phyloP scores from a whole-genome alignment of 2,797 vertebrate genomes.

The Xiphorhynchus erythropygius region DNA sequence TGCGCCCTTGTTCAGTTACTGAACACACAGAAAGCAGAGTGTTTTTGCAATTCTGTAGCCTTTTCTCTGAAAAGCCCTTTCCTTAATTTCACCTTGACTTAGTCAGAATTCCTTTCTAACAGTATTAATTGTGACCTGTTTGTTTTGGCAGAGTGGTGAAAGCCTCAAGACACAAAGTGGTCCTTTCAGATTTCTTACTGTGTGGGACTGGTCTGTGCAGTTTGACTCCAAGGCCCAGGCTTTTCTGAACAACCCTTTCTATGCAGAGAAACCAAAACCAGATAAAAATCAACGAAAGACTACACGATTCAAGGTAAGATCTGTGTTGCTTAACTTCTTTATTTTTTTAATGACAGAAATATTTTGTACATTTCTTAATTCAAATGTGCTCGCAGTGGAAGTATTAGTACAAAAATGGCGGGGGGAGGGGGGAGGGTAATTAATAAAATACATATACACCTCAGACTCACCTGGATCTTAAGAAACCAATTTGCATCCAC shows the following conservation, averaged over 20 bases:
- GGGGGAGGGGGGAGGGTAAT: neutral
- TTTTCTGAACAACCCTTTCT: constrained; percentile 86
- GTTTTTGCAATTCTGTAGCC: neutral
- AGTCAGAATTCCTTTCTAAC: neutral
- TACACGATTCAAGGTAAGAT: constrained; percentile 80
- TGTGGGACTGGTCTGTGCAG: constrained; percentile 91
- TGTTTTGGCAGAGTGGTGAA: constrained; percentile 82
- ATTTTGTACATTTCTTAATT: neutral
- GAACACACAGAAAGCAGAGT: neutral
- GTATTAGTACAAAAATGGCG: neutral
- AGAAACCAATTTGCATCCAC: neutral
- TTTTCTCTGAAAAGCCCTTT: neutral
- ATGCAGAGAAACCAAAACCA: constrained; percentile 81
- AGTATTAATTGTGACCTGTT: constrained; percentile 38
- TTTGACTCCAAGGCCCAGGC: constrained; percentile 85
- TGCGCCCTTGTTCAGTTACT: neutral
- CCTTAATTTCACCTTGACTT: constrained; percentile 5
- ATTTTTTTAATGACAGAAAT: neutral
- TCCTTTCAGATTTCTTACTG: constrained; percentile 81
- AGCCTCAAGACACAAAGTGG: constrained; percentile 74
- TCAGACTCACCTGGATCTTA: neutral
- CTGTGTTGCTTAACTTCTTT: neutral
- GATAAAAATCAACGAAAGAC: constrained; percentile 78
- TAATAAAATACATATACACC: neutral
- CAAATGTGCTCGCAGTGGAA: neutral